Evolutionary conservation across 2,113 vertebrate genomes (phyloP).

Genomic region (Oreocharis arfaki): DNA sequence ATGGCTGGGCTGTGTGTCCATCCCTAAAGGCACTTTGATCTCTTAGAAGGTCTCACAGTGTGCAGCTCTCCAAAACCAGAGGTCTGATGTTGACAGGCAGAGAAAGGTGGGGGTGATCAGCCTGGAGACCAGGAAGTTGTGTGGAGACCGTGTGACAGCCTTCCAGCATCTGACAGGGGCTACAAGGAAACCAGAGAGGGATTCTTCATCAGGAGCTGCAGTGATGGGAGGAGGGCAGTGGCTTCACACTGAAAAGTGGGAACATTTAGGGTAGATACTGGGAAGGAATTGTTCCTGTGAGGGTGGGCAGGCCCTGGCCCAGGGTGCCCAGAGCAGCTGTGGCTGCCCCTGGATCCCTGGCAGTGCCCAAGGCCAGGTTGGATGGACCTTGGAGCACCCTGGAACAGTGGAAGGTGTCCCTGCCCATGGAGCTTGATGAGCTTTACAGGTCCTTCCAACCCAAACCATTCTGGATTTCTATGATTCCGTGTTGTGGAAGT

Average conservation of each 20-base stretch:
- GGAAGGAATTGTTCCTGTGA: neutral
- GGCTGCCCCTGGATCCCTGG: neutral
- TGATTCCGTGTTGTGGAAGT: neutral
- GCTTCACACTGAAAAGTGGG: neutral
- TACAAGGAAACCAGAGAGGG: neutral
- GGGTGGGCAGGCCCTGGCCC: neutral
- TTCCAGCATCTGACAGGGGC: neutral
- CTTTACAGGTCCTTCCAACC: neutral
- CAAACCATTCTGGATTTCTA: neutral
- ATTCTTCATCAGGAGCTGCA: neutral
- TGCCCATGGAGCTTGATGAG: neutral
- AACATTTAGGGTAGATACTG: neutral
- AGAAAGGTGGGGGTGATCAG: neutral
- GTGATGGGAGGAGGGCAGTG: neutral
- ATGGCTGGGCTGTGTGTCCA: fast-evolving
- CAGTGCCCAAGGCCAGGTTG: neutral
- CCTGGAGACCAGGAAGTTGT: too few species aligned
- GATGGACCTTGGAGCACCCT: fast-evolving
- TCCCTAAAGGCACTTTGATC: fast-evolving
- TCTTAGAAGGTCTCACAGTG: fast-evolving
- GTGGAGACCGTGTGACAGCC: neutral
- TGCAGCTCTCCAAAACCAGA: neutral
- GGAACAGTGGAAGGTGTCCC: too few species aligned
- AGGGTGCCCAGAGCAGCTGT: neutral
- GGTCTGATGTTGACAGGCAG: neutral